Evolutionary conservation across 2,797 vertebrate genomes (phyloP), one percentile per base, ranked within the genome.

Genomic region (Balearica regulorum): DNA sequence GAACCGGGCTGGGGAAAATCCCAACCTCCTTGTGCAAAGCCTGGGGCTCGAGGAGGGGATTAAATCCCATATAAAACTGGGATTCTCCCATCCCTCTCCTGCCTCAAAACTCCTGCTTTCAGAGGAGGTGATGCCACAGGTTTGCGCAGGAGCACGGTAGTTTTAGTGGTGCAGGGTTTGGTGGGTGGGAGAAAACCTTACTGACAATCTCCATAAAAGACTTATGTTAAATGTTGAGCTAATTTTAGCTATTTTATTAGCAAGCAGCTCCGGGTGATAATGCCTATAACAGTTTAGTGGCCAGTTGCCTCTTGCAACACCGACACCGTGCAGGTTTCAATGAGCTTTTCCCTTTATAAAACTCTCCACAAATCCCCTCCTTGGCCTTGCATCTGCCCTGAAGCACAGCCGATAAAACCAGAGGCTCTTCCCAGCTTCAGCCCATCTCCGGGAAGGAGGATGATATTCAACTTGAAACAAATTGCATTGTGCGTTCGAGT

Each of bases 61-160:
- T 26, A 11, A 80, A 90, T 14, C 43, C 46, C 64, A 9, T 13
- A 5, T 20, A 14, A 75, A 81, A 18, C 9, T 0, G 39, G 41
- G 16, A 2, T 22, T 33, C 6, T 7, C 9, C 35, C 24, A 0
- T 33, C 13, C 16, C 22, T 41, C 41, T 64, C n/a, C 55, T 49
- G n/a, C 19, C 51, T 48, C 57, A 15, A 8, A 18, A 11, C 8
- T 8, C 25, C 3, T 4, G 29, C 1, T 26, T 19, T 19, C 0
- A 6, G 68, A 43, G 5, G 37, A 58, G 71, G 58, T 0, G 65
- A 13, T 8, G 41, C 48, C 6, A 0, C 5, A 5, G 79, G 15
- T 28, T n/a, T 0, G 0, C 5, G 61, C 51, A 6, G 53, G 49
- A 41, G 62, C 17, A 0, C 0, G 3, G 54, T 1, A 2, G 55